phyloP scores from a whole-genome alignment of 2,113 vertebrate genomes.

The Orientallactaga bullata region DNA sequence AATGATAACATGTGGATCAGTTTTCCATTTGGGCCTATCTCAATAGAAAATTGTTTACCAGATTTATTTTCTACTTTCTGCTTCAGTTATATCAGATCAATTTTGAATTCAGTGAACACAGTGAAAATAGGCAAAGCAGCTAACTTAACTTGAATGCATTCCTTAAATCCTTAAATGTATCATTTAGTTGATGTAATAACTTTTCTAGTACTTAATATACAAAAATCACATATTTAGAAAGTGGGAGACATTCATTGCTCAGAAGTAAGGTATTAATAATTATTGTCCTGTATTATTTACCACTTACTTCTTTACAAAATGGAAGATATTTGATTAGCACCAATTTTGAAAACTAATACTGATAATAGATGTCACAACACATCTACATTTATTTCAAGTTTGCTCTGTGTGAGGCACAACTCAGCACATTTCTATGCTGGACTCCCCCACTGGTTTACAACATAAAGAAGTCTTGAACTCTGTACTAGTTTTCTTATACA shows the following conservation, averaged over 20 bases:
- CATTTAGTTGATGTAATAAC: conserved; percentile 5
- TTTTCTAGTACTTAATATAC: neutral
- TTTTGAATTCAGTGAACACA: conserved; percentile 36
- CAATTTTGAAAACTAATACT: neutral
- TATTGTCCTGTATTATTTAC: neutral
- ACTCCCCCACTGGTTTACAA: too few species aligned
- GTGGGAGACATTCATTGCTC: neutral
- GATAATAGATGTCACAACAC: neutral
- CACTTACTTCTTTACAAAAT: conserved; percentile 10
- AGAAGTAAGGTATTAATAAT: neutral
- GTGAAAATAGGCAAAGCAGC: neutral
- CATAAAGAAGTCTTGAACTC: too few species aligned
- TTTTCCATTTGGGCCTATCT: conserved; percentile 55
- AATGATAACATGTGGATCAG: conserved; percentile 27
- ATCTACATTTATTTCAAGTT: neutral
- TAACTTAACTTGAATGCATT: neutral
- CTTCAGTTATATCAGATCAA: conserved; percentile 54
- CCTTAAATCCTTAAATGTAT: neutral
- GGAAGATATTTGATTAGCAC: neutral
- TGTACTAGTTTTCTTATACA: neutral
- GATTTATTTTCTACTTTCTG: conserved; percentile 55
- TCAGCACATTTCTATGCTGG: neutral
- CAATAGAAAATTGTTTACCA: conserved; percentile 62
- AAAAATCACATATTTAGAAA: neutral
- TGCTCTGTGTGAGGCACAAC: neutral